Percentiles rank a stretch among this genome's conserved stretches.
phyloP scores from a whole-genome alignment of 1,140 invertebrate genomes.

The Hyles vespertilio region DNA sequence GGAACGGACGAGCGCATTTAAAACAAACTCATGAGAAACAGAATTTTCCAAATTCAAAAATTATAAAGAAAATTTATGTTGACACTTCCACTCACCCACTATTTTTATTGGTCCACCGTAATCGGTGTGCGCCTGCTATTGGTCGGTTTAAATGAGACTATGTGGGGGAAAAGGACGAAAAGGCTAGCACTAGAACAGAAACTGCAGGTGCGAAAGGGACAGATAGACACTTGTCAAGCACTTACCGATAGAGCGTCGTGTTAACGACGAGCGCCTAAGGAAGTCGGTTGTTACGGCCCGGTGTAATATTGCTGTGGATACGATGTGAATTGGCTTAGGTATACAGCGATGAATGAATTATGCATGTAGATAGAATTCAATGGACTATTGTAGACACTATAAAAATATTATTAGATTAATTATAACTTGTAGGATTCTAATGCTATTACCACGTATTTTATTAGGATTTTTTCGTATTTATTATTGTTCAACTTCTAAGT shows the following conservation, averaged over 20 bases:
- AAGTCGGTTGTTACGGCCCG: constrained; percentile 45
- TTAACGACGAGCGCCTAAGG: constrained; percentile 54
- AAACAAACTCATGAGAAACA: neutral
- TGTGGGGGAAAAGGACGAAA: constrained; percentile 53
- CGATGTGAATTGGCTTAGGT: constrained; percentile 35
- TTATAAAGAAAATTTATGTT: constrained; percentile 65
- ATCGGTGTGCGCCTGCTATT: constrained; percentile 44
- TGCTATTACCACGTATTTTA: too few relatives aligned
- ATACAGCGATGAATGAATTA: too few relatives aligned
- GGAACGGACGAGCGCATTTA: too few relatives aligned
- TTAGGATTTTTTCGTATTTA: too few relatives aligned
- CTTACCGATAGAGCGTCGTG: constrained; percentile 61
- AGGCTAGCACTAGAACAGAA: constrained; percentile 23
- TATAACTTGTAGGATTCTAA: too few relatives aligned
- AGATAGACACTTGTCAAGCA: constrained; percentile 67
- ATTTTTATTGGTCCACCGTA: constrained; percentile 67
- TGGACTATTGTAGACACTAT: too few relatives aligned
- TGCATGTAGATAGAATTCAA: too few relatives aligned
- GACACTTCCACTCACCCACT: constrained; percentile 63
- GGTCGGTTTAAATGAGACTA: constrained; percentile 63
- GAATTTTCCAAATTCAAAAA: constrained; percentile 20
- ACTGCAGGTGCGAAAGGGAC: constrained; percentile 41
- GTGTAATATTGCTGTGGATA: constrained; percentile 27
- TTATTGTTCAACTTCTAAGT: too few relatives aligned
- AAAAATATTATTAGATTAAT: too few relatives aligned